Evolutionary conservation across 2,888 invertebrate species (phyloP).

Genomic region (Crepidodera aurea): DNA sequence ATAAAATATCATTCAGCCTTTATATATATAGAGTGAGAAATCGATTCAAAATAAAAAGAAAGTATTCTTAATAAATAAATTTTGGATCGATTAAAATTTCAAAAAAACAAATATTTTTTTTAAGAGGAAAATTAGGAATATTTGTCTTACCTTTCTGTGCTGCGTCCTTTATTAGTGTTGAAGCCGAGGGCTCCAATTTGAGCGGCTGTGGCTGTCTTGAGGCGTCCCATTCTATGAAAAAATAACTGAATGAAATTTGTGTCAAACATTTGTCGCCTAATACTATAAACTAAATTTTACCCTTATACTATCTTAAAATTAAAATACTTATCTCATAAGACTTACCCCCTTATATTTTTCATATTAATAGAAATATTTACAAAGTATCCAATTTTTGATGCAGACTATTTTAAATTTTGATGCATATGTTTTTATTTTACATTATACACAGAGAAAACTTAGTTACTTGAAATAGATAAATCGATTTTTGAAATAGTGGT

Average conservation of each 20-base stretch:
- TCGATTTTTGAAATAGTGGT: no score
- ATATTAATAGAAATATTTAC: no score
- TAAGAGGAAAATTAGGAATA: slow-evolving; percentile 25
- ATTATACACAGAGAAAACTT: no score
- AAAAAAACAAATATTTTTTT: slow-evolving; percentile 11
- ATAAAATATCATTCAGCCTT: no score
- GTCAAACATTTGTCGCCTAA: neutral
- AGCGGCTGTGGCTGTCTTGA: slow-evolving; percentile 51
- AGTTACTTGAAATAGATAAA: no score
- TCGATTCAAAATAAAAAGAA: neutral
- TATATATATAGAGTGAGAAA: no score
- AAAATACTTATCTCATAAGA: neutral
- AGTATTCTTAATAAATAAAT: neutral
- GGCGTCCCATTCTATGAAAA: slow-evolving; percentile 59
- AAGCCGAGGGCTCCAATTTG: slow-evolving; percentile 44
- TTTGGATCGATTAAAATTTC: slow-evolving; percentile 20
- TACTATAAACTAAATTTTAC: no score
- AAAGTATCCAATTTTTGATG: no score
- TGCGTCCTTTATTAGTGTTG: slow-evolving; percentile 50
- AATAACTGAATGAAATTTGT: slow-evolving; percentile 2
- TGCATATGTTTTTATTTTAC: no score
- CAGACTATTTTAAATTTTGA: no score
- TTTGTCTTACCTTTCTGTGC: slow-evolving; percentile 57
- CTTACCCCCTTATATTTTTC: slow-evolving; percentile 2
- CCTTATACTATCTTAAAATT: no score